These are phyloP conservation scores for Hemaris fuciformis DNA, from an alignment of 2,888 invertebrate genomes.

Conservation along the genomic window DNA sequence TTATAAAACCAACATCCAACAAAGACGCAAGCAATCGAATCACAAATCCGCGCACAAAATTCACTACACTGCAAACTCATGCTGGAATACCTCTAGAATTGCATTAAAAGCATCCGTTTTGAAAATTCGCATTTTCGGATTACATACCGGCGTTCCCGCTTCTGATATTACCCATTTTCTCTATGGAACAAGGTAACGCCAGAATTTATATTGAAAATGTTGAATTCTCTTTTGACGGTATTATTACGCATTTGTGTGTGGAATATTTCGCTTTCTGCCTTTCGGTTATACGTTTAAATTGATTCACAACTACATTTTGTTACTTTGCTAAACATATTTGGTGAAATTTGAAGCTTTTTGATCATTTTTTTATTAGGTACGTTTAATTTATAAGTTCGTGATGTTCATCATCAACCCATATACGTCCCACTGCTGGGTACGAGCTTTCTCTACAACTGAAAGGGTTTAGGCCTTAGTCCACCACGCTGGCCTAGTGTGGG, in stretches of 20 bases:
- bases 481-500: too few species aligned
- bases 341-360: too few species aligned
- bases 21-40: slow-evolving; percentile 8
- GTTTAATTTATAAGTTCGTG: too few species aligned
- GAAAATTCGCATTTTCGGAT: slow-evolving; percentile 26
- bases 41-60: slow-evolving; percentile 10
- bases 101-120: slow-evolving; percentile 27
- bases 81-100: slow-evolving; percentile 16
- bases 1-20: background rate
- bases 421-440: too few species aligned
- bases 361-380: too few species aligned
- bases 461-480: too few species aligned
- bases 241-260: background rate
- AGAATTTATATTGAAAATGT: slow-evolving; percentile 10
- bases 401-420: too few species aligned
- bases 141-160: background rate
- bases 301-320: too few species aligned
- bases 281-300: background rate
- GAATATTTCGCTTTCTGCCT: background rate
- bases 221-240: slow-evolving; percentile 8
- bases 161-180: slow-evolving; percentile 7
- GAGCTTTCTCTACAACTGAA: too few species aligned
- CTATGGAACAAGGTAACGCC: slow-evolving; percentile 1
- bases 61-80: slow-evolving; percentile 8
- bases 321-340: too few species aligned